Evolutionary conservation across 2,797 vertebrate genomes (phyloP).

Genomic region (Sylvia borin): DNA sequence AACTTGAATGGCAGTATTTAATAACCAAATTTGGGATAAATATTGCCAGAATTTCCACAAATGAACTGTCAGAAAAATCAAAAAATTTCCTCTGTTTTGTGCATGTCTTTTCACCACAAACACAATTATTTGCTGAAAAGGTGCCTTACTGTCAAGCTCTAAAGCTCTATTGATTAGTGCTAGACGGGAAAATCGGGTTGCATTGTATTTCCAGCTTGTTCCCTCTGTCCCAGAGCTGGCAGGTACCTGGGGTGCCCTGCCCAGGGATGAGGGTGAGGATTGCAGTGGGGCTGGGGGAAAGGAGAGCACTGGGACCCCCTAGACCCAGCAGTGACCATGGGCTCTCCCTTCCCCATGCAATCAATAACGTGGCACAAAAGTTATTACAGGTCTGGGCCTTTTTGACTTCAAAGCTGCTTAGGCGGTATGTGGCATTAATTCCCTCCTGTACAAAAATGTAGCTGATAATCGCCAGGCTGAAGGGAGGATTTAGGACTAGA

Average conservation of each 20-base stretch:
- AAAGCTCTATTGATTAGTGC: slow-evolving; percentile 73
- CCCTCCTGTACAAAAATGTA: slow-evolving; percentile 85
- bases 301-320: neutral
- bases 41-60: neutral
- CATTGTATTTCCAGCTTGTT: slow-evolving; percentile 32
- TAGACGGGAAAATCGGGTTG: slow-evolving; percentile 68
- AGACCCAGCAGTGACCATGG: accelerated
- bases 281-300: slow-evolving; percentile 27
- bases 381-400: slow-evolving; percentile 82
- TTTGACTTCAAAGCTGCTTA: slow-evolving; percentile 88
- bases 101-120: neutral
- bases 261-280: slow-evolving; percentile 21
- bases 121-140: slow-evolving; percentile 64
- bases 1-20: neutral
- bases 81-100: neutral
- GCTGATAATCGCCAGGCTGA: slow-evolving; percentile 85
- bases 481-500: slow-evolving; percentile 83
- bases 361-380: slow-evolving; percentile 25
- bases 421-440: slow-evolving; percentile 85
- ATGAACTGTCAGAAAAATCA: neutral
- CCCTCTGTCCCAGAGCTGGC: slow-evolving; percentile 20
- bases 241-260: slow-evolving; percentile 41
- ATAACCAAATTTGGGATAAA: slow-evolving; percentile 7
- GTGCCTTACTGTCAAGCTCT: slow-evolving; percentile 70
- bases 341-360: neutral